Percentiles rank a stretch among this genome's conserved stretches.
Conservation (phyloP, 1,140 invertebrate species). For the Nomia melanderi region DNA sequence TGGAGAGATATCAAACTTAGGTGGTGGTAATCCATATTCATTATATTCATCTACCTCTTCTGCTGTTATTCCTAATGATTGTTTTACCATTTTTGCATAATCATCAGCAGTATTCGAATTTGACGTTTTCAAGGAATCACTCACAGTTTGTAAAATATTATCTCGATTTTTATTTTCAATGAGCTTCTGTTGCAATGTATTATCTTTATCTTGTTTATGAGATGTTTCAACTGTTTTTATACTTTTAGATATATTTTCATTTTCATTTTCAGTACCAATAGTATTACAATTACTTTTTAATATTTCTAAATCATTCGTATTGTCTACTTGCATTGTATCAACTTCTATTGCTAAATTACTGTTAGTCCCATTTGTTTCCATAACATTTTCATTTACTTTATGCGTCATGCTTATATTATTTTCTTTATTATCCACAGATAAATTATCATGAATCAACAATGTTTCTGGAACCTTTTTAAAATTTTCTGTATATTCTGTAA, state of each 20-base stretch:
- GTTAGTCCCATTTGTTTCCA: conserved; percentile 1
- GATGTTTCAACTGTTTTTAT: not conserved
- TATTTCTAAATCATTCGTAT: not conserved
- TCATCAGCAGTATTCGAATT: not conserved
- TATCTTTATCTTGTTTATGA: not conserved
- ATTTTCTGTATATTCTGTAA: not conserved
- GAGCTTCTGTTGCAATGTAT: not conserved
- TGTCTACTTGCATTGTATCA: not conserved
- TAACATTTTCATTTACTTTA: conserved; percentile 16
- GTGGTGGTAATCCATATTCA: conserved; percentile 46
- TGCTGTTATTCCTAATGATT: not conserved
- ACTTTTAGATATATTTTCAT: not conserved
- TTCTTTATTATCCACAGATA: conserved; percentile 2
- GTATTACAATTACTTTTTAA: not conserved
- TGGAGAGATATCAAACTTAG: conserved; percentile 46
- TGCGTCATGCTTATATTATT: not conserved
- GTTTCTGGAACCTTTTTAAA: conserved; percentile 28
- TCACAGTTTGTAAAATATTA: not conserved
- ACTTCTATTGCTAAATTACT: not conserved
- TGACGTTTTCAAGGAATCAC: not conserved
- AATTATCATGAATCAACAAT: conserved; percentile 48
- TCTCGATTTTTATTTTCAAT: not conserved
- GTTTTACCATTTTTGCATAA: conserved; percentile 15
- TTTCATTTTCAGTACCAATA: not conserved
- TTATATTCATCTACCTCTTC: conserved; percentile 23